phyloP scores from a whole-genome alignment of 2,888 invertebrate genomes.

The Hydriomena furcata region DNA sequence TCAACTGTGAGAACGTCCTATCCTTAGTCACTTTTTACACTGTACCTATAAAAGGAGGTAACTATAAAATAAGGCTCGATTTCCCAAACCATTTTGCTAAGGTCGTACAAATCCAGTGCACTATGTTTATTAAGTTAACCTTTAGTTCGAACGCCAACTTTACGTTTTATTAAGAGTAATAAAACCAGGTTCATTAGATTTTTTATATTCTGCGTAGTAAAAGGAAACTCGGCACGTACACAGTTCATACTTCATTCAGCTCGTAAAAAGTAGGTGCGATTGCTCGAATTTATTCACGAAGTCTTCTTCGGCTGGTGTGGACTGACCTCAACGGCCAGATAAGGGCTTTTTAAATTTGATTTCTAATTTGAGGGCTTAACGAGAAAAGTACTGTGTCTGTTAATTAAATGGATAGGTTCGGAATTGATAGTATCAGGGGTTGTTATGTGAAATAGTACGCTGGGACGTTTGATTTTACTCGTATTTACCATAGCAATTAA shows the following conservation, averaged over 20 bases:
- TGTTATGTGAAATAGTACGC: too few relatives aligned
- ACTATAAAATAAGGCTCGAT: conserved; percentile 3
- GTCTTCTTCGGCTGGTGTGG: conserved; percentile 33
- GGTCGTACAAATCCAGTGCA: conserved; percentile 24
- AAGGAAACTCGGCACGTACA: conserved; percentile 59
- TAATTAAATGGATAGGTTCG: too few relatives aligned
- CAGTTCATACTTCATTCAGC: conserved; percentile 63
- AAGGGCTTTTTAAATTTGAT: conserved; percentile 14
- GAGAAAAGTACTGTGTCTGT: background rate
- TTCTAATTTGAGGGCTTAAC: conserved; percentile 6
- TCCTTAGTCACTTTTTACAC: too few relatives aligned
- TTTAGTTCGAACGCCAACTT: conserved; percentile 50
- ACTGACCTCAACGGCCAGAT: conserved; percentile 31
- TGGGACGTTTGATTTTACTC: too few relatives aligned
- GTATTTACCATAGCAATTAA: too few relatives aligned
- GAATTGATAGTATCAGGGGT: too few relatives aligned
- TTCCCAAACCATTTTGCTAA: conserved; percentile 3
- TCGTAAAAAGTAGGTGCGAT: conserved; percentile 64
- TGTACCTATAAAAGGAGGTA: too few relatives aligned
- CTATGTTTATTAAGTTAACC: conserved; percentile 43
- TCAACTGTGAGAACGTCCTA: too few relatives aligned
- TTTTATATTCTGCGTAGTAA: conserved; percentile 66
- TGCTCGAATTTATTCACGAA: conserved; percentile 66
- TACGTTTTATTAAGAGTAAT: conserved; percentile 65
- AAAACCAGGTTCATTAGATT: conserved; percentile 66